phyloP scores from a whole-genome alignment of 2,113 vertebrate species.

The Ascaphus truei region DNA sequence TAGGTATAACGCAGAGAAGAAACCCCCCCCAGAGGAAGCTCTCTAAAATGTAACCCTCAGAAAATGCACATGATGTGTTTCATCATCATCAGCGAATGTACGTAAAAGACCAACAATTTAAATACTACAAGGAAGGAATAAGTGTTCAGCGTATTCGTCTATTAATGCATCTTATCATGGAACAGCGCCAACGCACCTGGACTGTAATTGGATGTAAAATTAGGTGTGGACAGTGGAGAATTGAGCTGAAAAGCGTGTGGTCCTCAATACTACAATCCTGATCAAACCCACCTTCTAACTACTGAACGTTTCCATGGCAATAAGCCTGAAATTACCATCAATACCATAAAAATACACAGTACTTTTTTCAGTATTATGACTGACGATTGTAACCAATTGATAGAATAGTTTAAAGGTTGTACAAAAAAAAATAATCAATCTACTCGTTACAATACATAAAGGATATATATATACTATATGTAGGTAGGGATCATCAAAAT shows the following conservation, averaged over 20 bases:
- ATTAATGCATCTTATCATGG: too few species aligned
- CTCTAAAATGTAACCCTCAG: background rate
- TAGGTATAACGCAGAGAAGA: background rate
- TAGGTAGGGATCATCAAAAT: constrained; percentile 29
- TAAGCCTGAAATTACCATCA: background rate
- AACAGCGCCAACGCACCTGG: too few species aligned
- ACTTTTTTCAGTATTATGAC: constrained; percentile 5
- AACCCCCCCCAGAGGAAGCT: background rate
- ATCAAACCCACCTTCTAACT: too few species aligned
- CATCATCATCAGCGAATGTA: background rate
- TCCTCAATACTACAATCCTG: background rate
- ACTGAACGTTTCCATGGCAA: background rate
- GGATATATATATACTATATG: constrained; percentile 23
- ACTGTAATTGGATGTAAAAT: too few species aligned
- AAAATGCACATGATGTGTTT: background rate
- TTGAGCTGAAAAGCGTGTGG: background rate
- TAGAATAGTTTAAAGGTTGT: constrained; percentile 53
- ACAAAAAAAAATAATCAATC: constrained; percentile 53
- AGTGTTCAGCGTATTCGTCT: background rate
- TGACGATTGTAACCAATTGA: constrained; percentile 32
- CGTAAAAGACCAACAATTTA: background rate
- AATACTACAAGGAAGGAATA: background rate
- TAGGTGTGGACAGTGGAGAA: too few species aligned
- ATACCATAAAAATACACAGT: background rate
- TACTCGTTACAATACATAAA: constrained; percentile 55